Percentiles rank a stretch among this genome's conserved stretches.
Evolutionary conservation across 2,113 vertebrate genomes (phyloP).

Genomic region (Orthonyx spaldingii): DNA sequence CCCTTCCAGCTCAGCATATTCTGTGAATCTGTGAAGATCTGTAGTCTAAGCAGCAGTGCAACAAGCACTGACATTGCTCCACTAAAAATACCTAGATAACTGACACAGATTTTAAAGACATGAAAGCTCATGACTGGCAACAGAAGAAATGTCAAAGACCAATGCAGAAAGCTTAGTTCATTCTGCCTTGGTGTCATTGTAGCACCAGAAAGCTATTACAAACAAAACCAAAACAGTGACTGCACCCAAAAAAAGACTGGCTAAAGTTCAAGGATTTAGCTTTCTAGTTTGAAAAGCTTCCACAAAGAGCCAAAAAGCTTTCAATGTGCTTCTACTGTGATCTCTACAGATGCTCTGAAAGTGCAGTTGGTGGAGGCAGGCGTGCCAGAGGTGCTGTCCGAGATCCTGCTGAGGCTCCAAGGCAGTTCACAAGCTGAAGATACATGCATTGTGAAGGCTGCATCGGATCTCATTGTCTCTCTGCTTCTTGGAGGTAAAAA

Average conservation of each 20-base stretch:
- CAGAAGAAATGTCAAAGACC: background rate
- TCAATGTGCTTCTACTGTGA: background rate
- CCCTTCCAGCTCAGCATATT: background rate
- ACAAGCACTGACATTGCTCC: background rate
- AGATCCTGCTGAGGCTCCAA: conserved; percentile 79
- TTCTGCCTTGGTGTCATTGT: background rate
- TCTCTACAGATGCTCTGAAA: conserved; percentile 78
- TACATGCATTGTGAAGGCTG: conserved; percentile 83
- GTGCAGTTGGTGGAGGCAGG: conserved; percentile 83
- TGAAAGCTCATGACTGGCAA: background rate
- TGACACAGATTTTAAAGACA: background rate
- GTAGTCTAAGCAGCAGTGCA: background rate
- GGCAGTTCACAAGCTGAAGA: conserved; percentile 79
- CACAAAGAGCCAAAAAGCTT: background rate
- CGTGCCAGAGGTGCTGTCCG: conserved; percentile 78
- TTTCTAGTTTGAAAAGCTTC: background rate
- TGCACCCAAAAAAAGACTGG: background rate
- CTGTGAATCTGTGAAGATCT: background rate
- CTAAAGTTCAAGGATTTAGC: background rate
- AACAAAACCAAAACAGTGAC: background rate
- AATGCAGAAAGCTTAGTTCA: background rate
- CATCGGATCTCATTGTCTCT: conserved; percentile 85
- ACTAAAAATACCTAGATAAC: background rate
- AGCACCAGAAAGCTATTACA: background rate
- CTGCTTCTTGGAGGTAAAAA: conserved; percentile 82